These are phyloP conservation scores for Thymelicus lineola DNA, from an alignment of 2,888 invertebrate species.

Conservation along the genomic window DNA sequence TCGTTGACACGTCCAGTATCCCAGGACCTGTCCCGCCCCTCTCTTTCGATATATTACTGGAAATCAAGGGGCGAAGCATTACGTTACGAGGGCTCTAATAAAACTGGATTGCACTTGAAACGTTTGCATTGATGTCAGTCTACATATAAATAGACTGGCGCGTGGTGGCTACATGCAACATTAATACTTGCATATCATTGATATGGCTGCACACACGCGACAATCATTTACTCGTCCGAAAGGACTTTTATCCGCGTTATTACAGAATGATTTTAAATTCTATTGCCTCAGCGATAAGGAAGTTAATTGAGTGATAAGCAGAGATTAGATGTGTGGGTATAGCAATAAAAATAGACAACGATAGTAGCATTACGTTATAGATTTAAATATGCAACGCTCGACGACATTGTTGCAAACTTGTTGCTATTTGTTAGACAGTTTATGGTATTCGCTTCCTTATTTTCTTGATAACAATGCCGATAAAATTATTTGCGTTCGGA, in stretches of 20 bases:
- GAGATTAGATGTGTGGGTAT: conserved; percentile 49
- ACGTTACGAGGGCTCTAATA: conserved; percentile 47
- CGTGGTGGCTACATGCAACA: conserved; percentile 60
- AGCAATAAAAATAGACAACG: conserved; percentile 62
- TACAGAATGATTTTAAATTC: conserved; percentile 42
- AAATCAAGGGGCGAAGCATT: neutral
- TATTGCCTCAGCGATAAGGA: conserved; percentile 27
- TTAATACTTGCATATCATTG: conserved; percentile 36
- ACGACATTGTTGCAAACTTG: conserved; percentile 66
- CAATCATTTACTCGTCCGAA: conserved; percentile 8
- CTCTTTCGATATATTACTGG: neutral
- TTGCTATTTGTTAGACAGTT: conserved; percentile 58
- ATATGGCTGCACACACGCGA: conserved; percentile 29
- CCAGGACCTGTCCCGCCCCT: conserved; percentile 43
- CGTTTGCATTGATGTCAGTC: conserved; percentile 43
- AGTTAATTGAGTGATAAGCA: conserved; percentile 11
- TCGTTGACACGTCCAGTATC: conserved; percentile 43
- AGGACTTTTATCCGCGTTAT: conserved; percentile 12
- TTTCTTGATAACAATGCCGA: conserved; percentile 60
- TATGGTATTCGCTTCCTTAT: conserved; percentile 64
- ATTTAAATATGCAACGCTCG: conserved; percentile 66
- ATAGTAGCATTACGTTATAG: conserved; percentile 61
- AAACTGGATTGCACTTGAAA: conserved; percentile 49
- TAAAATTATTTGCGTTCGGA: conserved; percentile 44
- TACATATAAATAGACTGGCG: conserved; percentile 56